These are phyloP conservation scores for Poicephalus gulielmi DNA, from an alignment of 2,113 vertebrate species.

Conservation along the genomic window DNA sequence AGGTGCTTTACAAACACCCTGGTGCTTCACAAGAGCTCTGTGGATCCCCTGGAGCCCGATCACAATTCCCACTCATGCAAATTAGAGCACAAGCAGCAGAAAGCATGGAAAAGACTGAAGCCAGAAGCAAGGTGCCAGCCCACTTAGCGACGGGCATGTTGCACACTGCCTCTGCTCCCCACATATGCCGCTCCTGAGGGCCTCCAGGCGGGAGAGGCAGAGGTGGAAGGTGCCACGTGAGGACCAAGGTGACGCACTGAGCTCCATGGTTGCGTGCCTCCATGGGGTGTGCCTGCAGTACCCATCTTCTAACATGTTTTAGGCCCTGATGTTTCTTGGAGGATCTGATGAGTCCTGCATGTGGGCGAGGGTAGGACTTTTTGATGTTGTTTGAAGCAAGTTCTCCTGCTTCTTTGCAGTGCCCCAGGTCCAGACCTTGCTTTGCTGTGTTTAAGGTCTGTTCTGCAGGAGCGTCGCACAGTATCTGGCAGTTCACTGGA, in stretches of 20 bases:
- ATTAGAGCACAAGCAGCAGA: background rate
- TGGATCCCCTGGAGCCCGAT: rapidly evolving
- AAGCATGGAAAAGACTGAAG: rapidly evolving
- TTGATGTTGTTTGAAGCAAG: rapidly evolving
- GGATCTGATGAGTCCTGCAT: rapidly evolving
- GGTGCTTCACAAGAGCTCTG: background rate
- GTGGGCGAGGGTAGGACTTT: background rate
- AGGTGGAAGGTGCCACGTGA: background rate
- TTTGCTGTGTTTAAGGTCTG: background rate
- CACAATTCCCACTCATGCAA: background rate
- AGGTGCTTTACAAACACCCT: rapidly evolving
- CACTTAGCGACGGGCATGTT: background rate
- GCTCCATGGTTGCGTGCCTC: rapidly evolving
- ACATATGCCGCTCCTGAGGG: background rate
- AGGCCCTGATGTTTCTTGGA: background rate
- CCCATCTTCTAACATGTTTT: rapidly evolving
- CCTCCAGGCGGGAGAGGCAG: background rate
- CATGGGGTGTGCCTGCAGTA: rapidly evolving
- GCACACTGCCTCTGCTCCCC: background rate
- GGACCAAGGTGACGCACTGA: background rate
- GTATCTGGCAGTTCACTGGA: background rate
- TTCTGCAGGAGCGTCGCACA: background rate
- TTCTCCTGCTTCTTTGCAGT: background rate
- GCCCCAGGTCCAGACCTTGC: background rate
- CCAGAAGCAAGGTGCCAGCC: background rate